Conservation (phyloP, 2,888 invertebrate species). For the Unio pictorum region DNA sequence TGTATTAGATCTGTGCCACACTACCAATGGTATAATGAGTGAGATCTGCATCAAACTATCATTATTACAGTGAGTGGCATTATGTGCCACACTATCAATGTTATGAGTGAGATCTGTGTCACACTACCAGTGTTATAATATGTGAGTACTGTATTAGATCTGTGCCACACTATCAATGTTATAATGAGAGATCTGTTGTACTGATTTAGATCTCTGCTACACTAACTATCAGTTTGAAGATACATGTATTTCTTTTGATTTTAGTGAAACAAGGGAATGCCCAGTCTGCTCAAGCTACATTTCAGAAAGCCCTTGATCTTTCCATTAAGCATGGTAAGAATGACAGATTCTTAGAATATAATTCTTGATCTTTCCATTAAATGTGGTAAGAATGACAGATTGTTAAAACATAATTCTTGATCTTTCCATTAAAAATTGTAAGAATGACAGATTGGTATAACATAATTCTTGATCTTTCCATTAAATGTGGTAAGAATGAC, state of each 20-base stretch:
- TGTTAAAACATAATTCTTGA: slow-evolving; percentile 31
- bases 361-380: slow-evolving; percentile 62
- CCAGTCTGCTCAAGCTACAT: slow-evolving; percentile 56
- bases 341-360: slow-evolving; percentile 51
- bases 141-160: too few species aligned
- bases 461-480: slow-evolving; percentile 63
- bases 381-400: not conserved
- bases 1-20: too few species aligned
- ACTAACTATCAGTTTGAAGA: not conserved
- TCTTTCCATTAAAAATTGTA: slow-evolving; percentile 58
- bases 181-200: not conserved
- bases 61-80: too few species aligned
- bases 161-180: too few species aligned
- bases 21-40: too few species aligned
- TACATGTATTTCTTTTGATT: slow-evolving; percentile 19
- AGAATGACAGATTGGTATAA: slow-evolving; percentile 48
- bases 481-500: slow-evolving; percentile 7
- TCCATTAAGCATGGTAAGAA: slow-evolving; percentile 56
- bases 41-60: too few species aligned
- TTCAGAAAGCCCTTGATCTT: slow-evolving; percentile 65
- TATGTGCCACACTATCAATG: not conserved
- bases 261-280: slow-evolving; percentile 63
- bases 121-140: too few species aligned
- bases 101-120: too few species aligned
- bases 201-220: too few species aligned